phyloP scores from a whole-genome alignment of 2,113 vertebrate species.

The Silurus glanis region DNA sequence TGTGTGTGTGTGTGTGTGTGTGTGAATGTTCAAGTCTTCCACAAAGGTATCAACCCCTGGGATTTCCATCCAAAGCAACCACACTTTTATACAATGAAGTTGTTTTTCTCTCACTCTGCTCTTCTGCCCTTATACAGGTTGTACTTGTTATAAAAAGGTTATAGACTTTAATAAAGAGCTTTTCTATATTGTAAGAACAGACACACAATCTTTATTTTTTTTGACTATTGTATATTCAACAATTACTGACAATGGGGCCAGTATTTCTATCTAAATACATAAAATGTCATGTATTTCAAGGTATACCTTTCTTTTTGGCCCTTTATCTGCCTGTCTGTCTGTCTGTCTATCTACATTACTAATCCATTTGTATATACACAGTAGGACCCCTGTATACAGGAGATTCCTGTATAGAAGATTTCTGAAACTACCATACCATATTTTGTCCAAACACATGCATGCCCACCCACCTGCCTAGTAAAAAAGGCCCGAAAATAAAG shows the following conservation, averaged over 20 bases:
- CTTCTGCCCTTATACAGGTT: neutral
- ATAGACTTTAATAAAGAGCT: neutral
- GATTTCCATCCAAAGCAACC: constrained; percentile 20
- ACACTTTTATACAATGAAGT: constrained; percentile 23
- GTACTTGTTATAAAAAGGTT: neutral
- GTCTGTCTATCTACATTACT: too few species aligned
- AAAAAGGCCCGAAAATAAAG: neutral
- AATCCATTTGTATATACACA: too few species aligned
- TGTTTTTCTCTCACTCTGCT: constrained; percentile 5
- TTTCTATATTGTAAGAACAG: constrained; percentile 8
- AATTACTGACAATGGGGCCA: neutral
- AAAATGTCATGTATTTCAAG: neutral
- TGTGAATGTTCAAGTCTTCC: neutral
- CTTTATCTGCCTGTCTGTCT: too few species aligned
- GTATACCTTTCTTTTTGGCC: neutral
- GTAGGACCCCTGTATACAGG: too few species aligned
- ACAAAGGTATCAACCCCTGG: constrained; percentile 20
- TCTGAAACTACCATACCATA: too few species aligned
- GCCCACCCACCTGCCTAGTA: neutral
- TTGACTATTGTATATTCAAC: neutral
- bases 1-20: neutral
- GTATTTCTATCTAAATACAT: neutral
- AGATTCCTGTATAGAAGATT: too few species aligned
- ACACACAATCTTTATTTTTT: neutral
- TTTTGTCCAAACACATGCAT: too few species aligned